Evolutionary conservation across 2,888 invertebrate genomes (phyloP).

Genomic region (Rotaria macrura): DNA sequence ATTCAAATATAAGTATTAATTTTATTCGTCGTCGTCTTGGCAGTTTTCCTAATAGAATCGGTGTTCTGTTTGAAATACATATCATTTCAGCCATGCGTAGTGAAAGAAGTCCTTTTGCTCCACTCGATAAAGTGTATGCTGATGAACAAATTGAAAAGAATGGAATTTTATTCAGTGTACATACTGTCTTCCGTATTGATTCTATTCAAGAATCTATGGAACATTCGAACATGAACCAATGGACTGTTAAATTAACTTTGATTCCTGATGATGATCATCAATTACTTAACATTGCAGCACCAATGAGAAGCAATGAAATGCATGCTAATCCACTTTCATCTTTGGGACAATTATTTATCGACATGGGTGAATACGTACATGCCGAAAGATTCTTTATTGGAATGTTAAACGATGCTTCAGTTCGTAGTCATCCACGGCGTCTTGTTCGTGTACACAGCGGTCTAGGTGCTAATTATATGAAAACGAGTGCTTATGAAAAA

Average conservation of each 20-base stretch:
- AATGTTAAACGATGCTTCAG: not conserved
- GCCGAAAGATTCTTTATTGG: not conserved
- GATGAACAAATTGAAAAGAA: not conserved
- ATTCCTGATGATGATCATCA: not conserved
- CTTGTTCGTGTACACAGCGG: not conserved
- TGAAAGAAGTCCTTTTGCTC: not conserved
- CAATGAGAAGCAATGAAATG: not conserved
- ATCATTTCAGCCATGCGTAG: not conserved
- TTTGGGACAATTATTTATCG: not conserved
- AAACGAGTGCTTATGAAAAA: not conserved
- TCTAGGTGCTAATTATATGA: not conserved
- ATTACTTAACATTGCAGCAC: not conserved
- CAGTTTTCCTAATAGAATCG: not conserved
- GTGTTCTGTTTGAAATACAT: not conserved
- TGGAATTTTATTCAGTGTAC: not conserved
- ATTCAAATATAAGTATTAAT: not conserved
- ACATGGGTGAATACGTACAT: not conserved
- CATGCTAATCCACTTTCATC: not conserved
- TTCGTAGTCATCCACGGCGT: not conserved
- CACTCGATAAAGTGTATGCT: not conserved
- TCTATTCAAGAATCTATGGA: not conserved
- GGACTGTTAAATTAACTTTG: not conserved
- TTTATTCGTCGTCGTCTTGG: not conserved
- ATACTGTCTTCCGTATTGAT: not conserved
- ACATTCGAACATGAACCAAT: not conserved